Conservation (phyloP, 1,140 invertebrate genomes). For the Procambarus virginalis region DNA sequence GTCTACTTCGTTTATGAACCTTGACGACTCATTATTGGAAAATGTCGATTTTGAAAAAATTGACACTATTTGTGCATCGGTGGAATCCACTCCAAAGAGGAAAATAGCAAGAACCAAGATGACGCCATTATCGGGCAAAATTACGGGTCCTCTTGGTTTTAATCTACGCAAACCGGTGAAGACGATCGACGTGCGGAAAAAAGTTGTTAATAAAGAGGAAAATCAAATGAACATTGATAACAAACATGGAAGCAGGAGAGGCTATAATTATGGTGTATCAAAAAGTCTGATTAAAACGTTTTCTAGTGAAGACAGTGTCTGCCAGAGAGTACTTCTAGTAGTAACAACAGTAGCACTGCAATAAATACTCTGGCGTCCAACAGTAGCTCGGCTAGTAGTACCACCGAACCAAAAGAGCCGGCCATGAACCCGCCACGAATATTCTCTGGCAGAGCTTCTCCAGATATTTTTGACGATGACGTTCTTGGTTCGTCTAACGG, state of each 20-base stretch:
- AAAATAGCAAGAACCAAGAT: neutral
- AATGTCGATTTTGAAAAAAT: conserved; percentile 26
- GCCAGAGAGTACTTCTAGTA: conserved; percentile 5
- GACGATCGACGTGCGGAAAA: neutral
- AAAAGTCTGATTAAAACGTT: neutral
- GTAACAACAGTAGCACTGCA: no score
- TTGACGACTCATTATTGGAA: conserved; percentile 12
- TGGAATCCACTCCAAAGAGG: conserved; percentile 23
- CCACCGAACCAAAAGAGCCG: neutral
- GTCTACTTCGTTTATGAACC: neutral
- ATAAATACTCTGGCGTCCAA: neutral
- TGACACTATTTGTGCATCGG: conserved; percentile 4
- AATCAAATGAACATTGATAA: neutral
- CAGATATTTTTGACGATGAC: conserved; percentile 19
- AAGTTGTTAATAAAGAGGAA: neutral
- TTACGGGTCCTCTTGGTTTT: neutral
- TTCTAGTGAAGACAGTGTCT: neutral
- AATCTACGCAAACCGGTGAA: neutral
- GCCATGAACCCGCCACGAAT: neutral
- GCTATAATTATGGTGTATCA: neutral
- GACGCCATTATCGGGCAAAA: no score
- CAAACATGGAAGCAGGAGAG: neutral
- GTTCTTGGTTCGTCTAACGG: neutral
- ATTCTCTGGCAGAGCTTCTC: neutral
- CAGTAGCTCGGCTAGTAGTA: neutral